Base-by-base conservation (phyloP, 2,888 invertebrate species). In the Epistrophella euchroma region DNA sequence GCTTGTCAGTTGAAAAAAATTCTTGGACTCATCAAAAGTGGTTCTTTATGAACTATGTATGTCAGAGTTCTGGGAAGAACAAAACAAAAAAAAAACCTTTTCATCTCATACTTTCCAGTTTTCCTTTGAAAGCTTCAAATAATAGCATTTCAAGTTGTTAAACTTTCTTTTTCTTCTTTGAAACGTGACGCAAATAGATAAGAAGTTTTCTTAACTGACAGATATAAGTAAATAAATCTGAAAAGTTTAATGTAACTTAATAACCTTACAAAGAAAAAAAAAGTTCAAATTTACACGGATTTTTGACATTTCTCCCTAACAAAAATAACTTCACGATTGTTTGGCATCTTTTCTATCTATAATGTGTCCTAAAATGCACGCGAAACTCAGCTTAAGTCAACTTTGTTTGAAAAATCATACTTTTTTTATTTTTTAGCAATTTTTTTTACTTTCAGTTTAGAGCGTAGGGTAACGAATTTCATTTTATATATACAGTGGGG, bases 401-500 rank as follows among this genome's bases (percentile, higher is more conserved):
- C 28, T 72, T 71, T 56, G 28, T 56, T 25, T 66, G 79, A 79
- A 35, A 66, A 64, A 72, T 73, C 9, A 47, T n/a, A 17, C 56
- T 79, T 66, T 66, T 40, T 19, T 79, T 50, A 79, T 40, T 66
- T 37, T 56, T 64, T 45, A 56, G 19, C 43, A 28, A 11, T 28
- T 32, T 56, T 55, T 25, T 32, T 4, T 7, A 17, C 4, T 45
- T 7, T n/a, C n/a, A 9, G 45, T 45, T 45, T 17, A 9, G 45
- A 17, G 3, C 6, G 43, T 17, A 45, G 17, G n/a, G 10, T 10
- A 10, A 45, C 7, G 2, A 10, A 45, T 17, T 45, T 4, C n/a
- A 45, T 45, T 3, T 4, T 0, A 45, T 45, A 45, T 45, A 3
- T 15, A 45, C 17, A 45, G 45, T 45, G 45, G 45, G n/a, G 1